phyloP scores from a whole-genome alignment of 64 coral and sea anemone species.

The Pachyseris speciosa region DNA sequence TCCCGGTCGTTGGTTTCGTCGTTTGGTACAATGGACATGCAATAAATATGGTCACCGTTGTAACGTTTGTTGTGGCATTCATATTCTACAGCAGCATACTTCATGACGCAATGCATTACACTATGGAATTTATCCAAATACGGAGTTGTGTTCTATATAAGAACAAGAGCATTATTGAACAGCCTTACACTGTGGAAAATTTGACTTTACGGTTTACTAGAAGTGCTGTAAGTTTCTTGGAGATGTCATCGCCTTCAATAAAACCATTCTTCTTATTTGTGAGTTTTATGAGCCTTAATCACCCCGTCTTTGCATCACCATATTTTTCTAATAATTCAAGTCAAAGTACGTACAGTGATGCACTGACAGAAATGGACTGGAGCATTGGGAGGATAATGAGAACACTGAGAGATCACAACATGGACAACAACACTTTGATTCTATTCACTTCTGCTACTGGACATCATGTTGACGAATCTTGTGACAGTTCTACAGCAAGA shows the following conservation, averaged over 20 bases:
- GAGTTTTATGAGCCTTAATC: conserved; percentile 72
- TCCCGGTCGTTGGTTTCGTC: conserved; percentile 14
- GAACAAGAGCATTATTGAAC: conserved; percentile 76
- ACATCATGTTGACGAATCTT: conserved; percentile 20
- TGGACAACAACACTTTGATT: conserved; percentile 75
- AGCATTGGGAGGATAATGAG: conserved; percentile 86
- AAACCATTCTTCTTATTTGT: conserved; percentile 85
- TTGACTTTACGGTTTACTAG: conserved; percentile 88
- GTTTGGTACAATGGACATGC: conserved; percentile 56
- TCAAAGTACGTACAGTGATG: conserved; percentile 43
- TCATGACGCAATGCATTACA: neutral
- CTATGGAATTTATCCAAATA: conserved; percentile 64
- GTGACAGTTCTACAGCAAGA: neutral
- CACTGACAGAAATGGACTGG: conserved; percentile 85
- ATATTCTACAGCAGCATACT: conserved; percentile 51
- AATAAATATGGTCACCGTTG: conserved; percentile 18
- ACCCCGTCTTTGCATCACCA: conserved; percentile 70
- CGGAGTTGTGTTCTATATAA: conserved; percentile 89
- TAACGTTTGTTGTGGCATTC: conserved; percentile 18
- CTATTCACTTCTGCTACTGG: conserved; percentile 79
- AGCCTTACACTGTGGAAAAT: conserved; percentile 80
- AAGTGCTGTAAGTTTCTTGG: conserved; percentile 76
- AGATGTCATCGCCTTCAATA: conserved; percentile 35
- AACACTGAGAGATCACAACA: conserved; percentile 19
- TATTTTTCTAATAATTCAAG: conserved; percentile 58